Percentiles rank a stretch among this genome's conserved stretches.
phyloP scores from a whole-genome alignment of 2,888 invertebrate species.

The Heteromurus nitidus region DNA sequence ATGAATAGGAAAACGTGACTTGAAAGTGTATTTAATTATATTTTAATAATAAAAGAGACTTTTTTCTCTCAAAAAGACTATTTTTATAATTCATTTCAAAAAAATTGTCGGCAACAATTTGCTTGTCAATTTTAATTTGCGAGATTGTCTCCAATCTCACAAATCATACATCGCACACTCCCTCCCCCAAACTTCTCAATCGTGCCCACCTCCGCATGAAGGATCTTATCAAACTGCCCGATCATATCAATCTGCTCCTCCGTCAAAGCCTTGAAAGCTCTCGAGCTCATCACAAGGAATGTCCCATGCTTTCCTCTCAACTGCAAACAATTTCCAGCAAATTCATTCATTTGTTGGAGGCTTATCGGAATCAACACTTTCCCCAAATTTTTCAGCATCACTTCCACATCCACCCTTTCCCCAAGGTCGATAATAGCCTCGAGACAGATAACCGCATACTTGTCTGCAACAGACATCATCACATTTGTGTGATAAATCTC shows the following conservation, averaged over 20 bases:
- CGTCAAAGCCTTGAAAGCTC: constrained; percentile 63
- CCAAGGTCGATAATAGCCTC: constrained; percentile 55
- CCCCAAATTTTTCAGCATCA: constrained; percentile 51
- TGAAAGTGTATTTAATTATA: too few species aligned
- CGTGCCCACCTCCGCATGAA: constrained; percentile 63
- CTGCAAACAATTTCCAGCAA: constrained; percentile 70
- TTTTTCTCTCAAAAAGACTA: too few species aligned
- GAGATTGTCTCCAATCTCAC: constrained; percentile 66
- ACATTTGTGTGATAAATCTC: constrained; percentile 72
- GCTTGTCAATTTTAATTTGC: too few species aligned
- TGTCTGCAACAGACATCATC: constrained; percentile 68
- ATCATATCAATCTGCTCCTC: constrained; percentile 62
- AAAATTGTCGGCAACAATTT: too few species aligned
- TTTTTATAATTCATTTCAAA: too few species aligned
- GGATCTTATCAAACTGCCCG: constrained; percentile 58
- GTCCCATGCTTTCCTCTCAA: constrained; percentile 42
- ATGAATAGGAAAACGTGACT: too few species aligned
- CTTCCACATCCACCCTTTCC: constrained; percentile 43
- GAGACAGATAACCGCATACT: constrained; percentile 67
- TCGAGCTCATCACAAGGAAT: constrained; percentile 65
- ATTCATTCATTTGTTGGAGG: constrained; percentile 65
- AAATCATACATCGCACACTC: constrained; percentile 69
- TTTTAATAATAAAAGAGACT: too few species aligned
- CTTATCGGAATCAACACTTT: constrained; percentile 64
- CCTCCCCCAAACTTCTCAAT: constrained; percentile 71